Evolutionary conservation across 1,140 invertebrate genomes (phyloP).

Genomic region (Lasioglossum albipes): DNA sequence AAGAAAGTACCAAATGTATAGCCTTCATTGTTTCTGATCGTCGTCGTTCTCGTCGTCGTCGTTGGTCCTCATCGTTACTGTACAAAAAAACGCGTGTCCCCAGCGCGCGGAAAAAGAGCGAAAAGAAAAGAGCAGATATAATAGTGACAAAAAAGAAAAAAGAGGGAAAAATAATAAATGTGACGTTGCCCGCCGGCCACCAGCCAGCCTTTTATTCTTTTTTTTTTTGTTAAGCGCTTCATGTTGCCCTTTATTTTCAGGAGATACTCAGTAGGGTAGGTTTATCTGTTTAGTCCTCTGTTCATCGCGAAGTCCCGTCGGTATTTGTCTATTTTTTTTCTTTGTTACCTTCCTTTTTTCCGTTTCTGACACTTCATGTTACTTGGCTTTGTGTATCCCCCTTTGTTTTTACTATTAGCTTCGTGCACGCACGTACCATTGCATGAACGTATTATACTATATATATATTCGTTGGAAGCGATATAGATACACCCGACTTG

Average conservation of each 20-base stretch:
- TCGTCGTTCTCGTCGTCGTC: conserved; percentile 47
- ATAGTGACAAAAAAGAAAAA: not conserved
- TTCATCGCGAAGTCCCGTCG: conserved; percentile 3
- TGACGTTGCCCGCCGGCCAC: conserved; percentile 60
- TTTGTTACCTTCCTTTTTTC: not conserved
- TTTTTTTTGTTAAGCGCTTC: conserved; percentile 51
- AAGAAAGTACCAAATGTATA: conserved; percentile 44
- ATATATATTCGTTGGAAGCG: not conserved
- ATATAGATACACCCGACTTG: not conserved
- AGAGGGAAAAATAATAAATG: conserved; percentile 44
- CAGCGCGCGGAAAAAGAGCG: not conserved
- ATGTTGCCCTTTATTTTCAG: conserved; percentile 39
- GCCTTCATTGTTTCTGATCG: conserved; percentile 49
- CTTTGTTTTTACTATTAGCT: conserved; percentile 4
- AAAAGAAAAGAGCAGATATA: no score
- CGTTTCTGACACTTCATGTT: conserved; percentile 12
- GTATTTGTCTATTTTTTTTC: no score
- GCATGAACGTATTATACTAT: conserved; percentile 27
- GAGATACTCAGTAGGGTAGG: conserved; percentile 30
- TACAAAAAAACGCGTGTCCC: conserved; percentile 39
- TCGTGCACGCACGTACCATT: conserved; percentile 47
- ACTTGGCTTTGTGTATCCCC: conserved; percentile 8
- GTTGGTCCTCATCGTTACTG: conserved; percentile 4
- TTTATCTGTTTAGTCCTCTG: conserved; percentile 13
- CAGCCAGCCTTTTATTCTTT: conserved; percentile 65